phyloP scores from a whole-genome alignment of 1,140 invertebrate genomes.

The Popillia japonica region DNA sequence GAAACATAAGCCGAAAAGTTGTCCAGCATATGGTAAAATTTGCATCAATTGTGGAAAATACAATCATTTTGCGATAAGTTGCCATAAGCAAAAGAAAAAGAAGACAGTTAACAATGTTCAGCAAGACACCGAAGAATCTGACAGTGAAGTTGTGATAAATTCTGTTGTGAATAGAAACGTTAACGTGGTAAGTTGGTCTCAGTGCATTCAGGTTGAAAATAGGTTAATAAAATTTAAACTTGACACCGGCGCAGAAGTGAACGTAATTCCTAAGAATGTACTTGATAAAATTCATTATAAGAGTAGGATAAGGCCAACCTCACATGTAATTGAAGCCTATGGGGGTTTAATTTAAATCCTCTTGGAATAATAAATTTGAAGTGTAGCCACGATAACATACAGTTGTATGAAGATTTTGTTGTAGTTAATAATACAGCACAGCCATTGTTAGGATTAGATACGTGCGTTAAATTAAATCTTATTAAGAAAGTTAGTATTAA shows the following conservation, averaged over 20 bases:
- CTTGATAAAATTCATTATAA: conserved; percentile 21
- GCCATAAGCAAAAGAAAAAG: conserved; percentile 6
- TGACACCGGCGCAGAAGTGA: too few relatives aligned
- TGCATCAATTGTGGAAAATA: conserved; percentile 41
- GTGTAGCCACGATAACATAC: conserved; percentile 25
- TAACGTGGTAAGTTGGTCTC: conserved; percentile 18
- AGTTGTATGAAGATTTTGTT: conserved; percentile 36
- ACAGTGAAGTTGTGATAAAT: conserved; percentile 13
- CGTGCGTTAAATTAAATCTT: conserved; percentile 29
- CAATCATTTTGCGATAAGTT: conserved; percentile 45
- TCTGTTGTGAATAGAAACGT: conserved; percentile 8
- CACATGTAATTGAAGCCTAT: conserved; percentile 32
- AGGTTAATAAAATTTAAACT: too few relatives aligned
- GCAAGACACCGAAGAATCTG: conserved; percentile 12
- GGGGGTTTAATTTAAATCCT: conserved; percentile 36
- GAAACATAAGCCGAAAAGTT: conserved; percentile 23
- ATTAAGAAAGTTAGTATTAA: conserved; percentile 36
- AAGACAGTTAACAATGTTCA: conserved; percentile 35
- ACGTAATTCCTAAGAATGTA: too few relatives aligned
- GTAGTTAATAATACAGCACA: conserved; percentile 20
- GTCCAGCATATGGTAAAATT: conserved; percentile 48
- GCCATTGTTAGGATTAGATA: conserved; percentile 41
- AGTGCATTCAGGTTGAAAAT: background rate
- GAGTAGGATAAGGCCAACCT: background rate
- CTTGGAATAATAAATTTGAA: conserved; percentile 37